phyloP scores from a whole-genome alignment of 2,797 vertebrate genomes.

The Darevskia mixta region DNA sequence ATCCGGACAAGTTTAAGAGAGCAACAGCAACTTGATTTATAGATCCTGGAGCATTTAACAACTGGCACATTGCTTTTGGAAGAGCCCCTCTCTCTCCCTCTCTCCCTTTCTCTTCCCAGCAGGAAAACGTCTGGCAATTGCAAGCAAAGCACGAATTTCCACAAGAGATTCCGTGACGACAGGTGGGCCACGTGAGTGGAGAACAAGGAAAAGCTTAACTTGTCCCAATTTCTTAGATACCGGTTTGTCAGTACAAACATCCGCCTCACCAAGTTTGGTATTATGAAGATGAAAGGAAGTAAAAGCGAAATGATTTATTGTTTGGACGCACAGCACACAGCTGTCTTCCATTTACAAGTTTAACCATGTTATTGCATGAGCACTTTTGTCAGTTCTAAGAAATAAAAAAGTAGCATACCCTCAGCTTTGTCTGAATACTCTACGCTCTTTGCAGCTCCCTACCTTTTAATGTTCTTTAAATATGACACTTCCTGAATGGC shows the following conservation, averaged over 20 bases:
- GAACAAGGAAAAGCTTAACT: not conserved
- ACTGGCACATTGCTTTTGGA: slow-evolving; percentile 18
- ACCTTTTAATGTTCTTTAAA: slow-evolving; percentile 35
- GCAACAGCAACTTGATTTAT: slow-evolving; percentile 19
- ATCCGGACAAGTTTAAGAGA: not conserved
- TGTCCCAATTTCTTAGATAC: not conserved
- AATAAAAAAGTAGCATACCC: not conserved
- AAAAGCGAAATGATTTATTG: not conserved
- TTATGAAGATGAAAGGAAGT: not conserved
- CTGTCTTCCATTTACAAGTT: not conserved
- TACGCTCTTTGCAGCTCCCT: slow-evolving; percentile 30
- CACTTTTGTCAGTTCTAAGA: not conserved
- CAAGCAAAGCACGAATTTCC: slow-evolving; percentile 8
- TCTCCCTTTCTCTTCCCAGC: not conserved
- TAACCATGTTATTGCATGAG: not conserved
- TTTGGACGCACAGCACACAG: not conserved
- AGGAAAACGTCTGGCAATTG: not conserved
- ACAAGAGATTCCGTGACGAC: not conserved
- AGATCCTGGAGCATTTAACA: not conserved
- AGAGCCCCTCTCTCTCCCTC: not conserved
- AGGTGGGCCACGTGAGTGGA: not conserved
- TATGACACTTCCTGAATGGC: slow-evolving; percentile 35
- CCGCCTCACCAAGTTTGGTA: not conserved
- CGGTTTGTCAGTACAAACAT: slow-evolving; percentile 7
- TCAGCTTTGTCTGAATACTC: not conserved